Base-by-base conservation (phyloP, 2,888 invertebrate genomes). In the Dynastes grantii region DNA sequence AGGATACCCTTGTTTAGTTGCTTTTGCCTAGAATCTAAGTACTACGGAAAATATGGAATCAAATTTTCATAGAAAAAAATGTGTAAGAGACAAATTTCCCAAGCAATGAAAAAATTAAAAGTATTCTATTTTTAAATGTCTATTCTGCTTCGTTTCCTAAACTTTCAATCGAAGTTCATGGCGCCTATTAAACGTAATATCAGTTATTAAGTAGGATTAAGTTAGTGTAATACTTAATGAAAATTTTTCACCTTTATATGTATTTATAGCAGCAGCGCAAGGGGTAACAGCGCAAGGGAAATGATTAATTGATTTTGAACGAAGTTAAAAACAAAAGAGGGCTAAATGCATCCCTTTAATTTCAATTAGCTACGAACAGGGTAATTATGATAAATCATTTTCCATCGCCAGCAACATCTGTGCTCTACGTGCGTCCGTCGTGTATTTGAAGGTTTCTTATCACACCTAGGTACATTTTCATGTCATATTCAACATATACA, bases 341-440 rank as follows among this genome's bases (percentile, higher is more conserved):
- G 58, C 55, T 71, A 71, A 71, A 58, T 37, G 55, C 16, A 27
- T 9, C n/a, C 73, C 22, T 75, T 75, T 75, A 75, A 75, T 75
- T 75, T 75, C 61, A 75, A 75, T 75, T 75, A 75, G 73, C 27
- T 75, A 75, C 61, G 27, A 61, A 61, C 73, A 75, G 61, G 22
- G 73, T 75, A 75, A 75, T 75, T 75, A 75, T 63, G 73, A 75
- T 75, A 75, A 75, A 75, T 75, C 61, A 75, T 75, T 40, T 75
- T 45, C 68, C 45, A 75, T 75, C 73, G 45, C 40, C 61, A 75
- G 37, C 49, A 55, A 40, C 61, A 61, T 49, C 40, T 61, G 45
- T 45, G 45, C 16, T 45, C 61, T 61, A 11, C 58, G 45, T 22
- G 9, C 16, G 68, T 45, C 68, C 22, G 29, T 22, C 22, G 13